Percentiles rank a stretch among this genome's conserved stretches.
Evolutionary conservation across 64 coral and sea anemone genomes (phyloP).

Genomic region (Actinia tenebrosa): DNA sequence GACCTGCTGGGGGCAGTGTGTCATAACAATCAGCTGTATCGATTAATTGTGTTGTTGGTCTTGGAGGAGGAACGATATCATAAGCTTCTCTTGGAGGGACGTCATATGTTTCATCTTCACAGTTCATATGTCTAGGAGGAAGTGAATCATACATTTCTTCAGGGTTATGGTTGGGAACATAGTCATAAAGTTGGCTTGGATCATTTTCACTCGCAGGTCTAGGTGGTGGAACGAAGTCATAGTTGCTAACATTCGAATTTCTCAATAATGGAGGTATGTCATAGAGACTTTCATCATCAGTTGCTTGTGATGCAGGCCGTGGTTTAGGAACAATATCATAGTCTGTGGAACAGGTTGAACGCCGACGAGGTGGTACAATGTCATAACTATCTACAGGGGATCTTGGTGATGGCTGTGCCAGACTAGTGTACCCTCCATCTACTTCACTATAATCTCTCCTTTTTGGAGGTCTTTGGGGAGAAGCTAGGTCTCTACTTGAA

Average conservation of each 20-base stretch:
- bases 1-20: neutral
- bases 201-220: slow-evolving; percentile 13
- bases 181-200: slow-evolving; percentile 1
- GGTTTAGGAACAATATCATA: slow-evolving; percentile 47
- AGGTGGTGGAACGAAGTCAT: slow-evolving; percentile 33
- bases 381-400: slow-evolving; percentile 1
- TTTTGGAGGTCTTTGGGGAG: slow-evolving; percentile 38
- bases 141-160: slow-evolving; percentile 22
- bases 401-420: neutral
- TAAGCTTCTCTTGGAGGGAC: slow-evolving; percentile 32
- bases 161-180: neutral
- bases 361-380: slow-evolving; percentile 15
- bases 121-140: neutral
- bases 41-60: neutral
- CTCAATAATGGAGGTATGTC: slow-evolving; percentile 19
- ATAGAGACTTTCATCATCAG: neutral
- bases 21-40: slow-evolving; percentile 29
- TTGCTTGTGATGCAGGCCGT: neutral
- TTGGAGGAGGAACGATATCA: slow-evolving; percentile 30
- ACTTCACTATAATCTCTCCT: slow-evolving; percentile 4
- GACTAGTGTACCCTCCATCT: slow-evolving; percentile 9
- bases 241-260: slow-evolving; percentile 16
- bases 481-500: slow-evolving; percentile 26
- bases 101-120: slow-evolving; percentile 35
- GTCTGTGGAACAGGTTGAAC: slow-evolving; percentile 3